phyloP scores from a whole-genome alignment of 2,888 invertebrate species.

The Listrodromus nycthemerus region DNA sequence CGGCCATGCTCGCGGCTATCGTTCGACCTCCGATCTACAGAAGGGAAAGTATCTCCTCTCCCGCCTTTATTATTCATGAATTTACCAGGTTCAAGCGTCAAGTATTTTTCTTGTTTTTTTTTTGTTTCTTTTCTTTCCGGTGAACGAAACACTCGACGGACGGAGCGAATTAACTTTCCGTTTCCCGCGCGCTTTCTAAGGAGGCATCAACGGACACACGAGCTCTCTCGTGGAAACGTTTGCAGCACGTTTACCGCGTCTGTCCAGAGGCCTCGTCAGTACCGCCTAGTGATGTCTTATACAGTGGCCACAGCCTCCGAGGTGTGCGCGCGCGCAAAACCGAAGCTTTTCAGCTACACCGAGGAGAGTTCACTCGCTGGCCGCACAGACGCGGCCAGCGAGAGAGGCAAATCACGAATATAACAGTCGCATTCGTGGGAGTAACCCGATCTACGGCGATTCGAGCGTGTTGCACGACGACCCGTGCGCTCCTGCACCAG shows the following conservation, averaged over 20 bases:
- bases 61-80: neutral
- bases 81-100: neutral
- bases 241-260: neutral
- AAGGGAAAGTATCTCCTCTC: slow-evolving; percentile 40
- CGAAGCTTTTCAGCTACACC: neutral
- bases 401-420: slow-evolving; percentile 4
- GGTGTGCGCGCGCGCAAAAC: neutral
- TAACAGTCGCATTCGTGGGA: slow-evolving; percentile 50
- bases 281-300: neutral
- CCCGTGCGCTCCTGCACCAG: slow-evolving; percentile 30
- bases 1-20: neutral
- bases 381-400: neutral
- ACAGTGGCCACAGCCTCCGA: slow-evolving; percentile 8
- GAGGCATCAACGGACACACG: slow-evolving; percentile 26
- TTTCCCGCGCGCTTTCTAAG: slow-evolving; percentile 57
- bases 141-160: neutral
- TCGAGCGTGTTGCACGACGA: slow-evolving; percentile 3
- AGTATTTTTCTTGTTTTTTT: neutral
- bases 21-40: neutral
- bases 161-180: slow-evolving; percentile 43
- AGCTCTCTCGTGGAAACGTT: neutral
- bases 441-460: slow-evolving; percentile 58
- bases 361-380: neutral
- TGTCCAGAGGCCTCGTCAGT: neutral
- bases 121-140: neutral